These are phyloP conservation scores for Scaptomyza tumidula DNA, from an alignment of 2,888 invertebrate genomes.

Conservation along the genomic window DNA sequence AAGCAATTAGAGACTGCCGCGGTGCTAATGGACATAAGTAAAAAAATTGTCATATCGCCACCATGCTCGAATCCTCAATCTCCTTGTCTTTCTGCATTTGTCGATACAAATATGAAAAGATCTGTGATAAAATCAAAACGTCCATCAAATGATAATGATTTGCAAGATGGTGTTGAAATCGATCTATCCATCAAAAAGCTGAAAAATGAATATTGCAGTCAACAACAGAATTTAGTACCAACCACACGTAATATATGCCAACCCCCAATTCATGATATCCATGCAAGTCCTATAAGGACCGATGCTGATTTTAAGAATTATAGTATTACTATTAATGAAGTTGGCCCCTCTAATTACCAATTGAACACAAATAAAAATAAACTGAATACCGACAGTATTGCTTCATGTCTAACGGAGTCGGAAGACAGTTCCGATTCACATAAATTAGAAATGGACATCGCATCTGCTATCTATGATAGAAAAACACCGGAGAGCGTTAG, in stretches of 20 bases:
- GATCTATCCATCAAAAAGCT: slow-evolving; percentile 77
- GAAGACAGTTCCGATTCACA: slow-evolving; percentile 87
- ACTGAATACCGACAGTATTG: slow-evolving; percentile 51
- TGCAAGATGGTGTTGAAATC: slow-evolving; percentile 71
- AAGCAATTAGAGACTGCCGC: slow-evolving; percentile 84
- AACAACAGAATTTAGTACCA: slow-evolving; percentile 49
- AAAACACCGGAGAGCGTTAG: slow-evolving; percentile 82
- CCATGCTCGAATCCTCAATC: slow-evolving; percentile 84
- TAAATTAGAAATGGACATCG: slow-evolving; percentile 74
- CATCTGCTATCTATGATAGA: slow-evolving; percentile 67
- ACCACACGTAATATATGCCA: slow-evolving; percentile 55
- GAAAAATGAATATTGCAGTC: slow-evolving; percentile 62
- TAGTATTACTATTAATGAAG: slow-evolving; percentile 73
- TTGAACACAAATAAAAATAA: slow-evolving; percentile 38
- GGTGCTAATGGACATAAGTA: slow-evolving; percentile 85
- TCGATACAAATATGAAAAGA: slow-evolving; percentile 84
- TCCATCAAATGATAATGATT: slow-evolving; percentile 76
- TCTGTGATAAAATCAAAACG: slow-evolving; percentile 85
- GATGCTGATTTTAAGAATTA: slow-evolving; percentile 60
- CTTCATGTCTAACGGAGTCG: slow-evolving; percentile 83
- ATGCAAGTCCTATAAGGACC: slow-evolving; percentile 52
- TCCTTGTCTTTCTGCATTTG: slow-evolving; percentile 75
- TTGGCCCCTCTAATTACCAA: slow-evolving; percentile 55
- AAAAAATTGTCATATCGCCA: slow-evolving; percentile 84
- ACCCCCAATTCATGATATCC: slow-evolving; percentile 62